Base-by-base conservation (phyloP, 92 coral and sea anemone genomes). In the Palythoa caribaeorum region DNA sequence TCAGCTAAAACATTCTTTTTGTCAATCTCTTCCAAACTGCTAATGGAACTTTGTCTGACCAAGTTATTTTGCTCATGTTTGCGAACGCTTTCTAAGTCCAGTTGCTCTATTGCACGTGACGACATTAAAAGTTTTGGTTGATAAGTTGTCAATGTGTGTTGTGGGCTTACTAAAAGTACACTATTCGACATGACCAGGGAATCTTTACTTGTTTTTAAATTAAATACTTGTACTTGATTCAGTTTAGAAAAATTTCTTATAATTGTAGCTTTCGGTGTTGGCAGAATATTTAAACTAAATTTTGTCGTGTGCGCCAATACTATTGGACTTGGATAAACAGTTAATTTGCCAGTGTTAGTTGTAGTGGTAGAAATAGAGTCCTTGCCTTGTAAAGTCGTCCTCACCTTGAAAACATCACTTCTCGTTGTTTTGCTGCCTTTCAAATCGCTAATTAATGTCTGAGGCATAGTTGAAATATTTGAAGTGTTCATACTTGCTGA, bases 1-100 rank as follows among this genome's bases (percentile, higher is more conserved):
- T 83, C 70, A 1, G 76, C 77, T 28, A 84, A 75, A 53, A 88
- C 79, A 21, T 88, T 77, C n/a, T 86, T 78, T 72, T 76, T 19
- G 21, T 72, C 68, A 13, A 79, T n/a, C 1, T 84, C 93, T 35
- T 81, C 66, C 38, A 19, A 65, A 60, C 54, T 65, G 55, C 36
- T 65, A 17, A 1, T 51, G 16, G 76, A 81, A 66, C n/a, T 36
- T 44, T 17, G 53, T 47, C 38, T 48, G 6, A 48, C 15, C 9
- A 14, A 11, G 21, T 1, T 19, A 37, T 9, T 15, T 21, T 81
- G 4, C 17, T 66, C 52, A 0, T 38, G 6, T 69, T 21, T 12
- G 40, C 1, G 21, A 66, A 10, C 47, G 1, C 69, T 36, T 15
- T 54, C 40, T 77, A 69, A 35, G 9, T 53, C 47, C 11, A 77